Base-by-base conservation (phyloP, 2,797 vertebrate species). In the Bradypus variegatus region DNA sequence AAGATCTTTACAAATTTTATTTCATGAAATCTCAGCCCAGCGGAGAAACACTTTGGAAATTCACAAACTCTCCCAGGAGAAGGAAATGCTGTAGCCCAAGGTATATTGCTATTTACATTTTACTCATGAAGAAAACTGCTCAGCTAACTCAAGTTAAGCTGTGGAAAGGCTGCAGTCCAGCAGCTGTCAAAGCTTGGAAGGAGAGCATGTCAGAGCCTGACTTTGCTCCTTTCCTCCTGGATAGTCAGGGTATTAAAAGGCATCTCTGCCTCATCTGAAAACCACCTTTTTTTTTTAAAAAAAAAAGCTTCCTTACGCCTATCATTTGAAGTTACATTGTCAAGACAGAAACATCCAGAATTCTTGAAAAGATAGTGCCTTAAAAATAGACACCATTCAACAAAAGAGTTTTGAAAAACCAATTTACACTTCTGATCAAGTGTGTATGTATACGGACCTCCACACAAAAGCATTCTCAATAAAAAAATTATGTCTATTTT, bases 31-130 rank as follows among this genome's bases (percentile, higher is more conserved):
- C 53, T 91, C 65, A 78, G 27, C 50, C 76, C 36, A 72, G 31
- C 88, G 94, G 86, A 80, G 73, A 84, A 88, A 64, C 50, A 80
- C 53, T 62, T 69, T 70, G 14, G 60, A 89, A 70, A 91, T 77
- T 90, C 82, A 93, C 69, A 69, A 69, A 86, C 55, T 12, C 81
- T 48, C 53, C n/a, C 62, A 23, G 60, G 82, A 94, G 86, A 69
- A 92, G 91, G 72, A 89, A 92, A 70, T 62, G 53, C 31, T 25
- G 55, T 70, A 36, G 67, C 76, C 41, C 72, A 36, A 27, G 82
- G 70, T 90, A 79, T 69, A n/a, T 45, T 77, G 25, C 75, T 72
- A 31, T 93, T 94, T 92, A 75, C 36, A 92, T 89, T 92, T 88
- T 92, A 70, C 41, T 90, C 65, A n/a, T n/a, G 31, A 86, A 70